Conservation (phyloP, 2,888 invertebrate genomes). For the Tetragonula carbonaria region DNA sequence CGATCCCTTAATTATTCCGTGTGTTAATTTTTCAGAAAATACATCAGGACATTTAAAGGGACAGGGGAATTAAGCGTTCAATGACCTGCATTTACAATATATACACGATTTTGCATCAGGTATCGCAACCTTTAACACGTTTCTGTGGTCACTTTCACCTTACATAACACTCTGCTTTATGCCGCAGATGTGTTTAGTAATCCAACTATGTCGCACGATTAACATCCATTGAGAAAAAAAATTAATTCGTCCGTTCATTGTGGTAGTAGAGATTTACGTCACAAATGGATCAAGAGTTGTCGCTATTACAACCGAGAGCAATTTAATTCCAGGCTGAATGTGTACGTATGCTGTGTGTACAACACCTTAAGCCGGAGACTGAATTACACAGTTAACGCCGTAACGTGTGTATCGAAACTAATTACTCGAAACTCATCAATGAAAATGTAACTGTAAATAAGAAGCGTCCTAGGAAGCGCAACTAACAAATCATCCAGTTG, state of each 20-base stretch:
- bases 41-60: neutral
- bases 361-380: neutral
- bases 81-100: slow-evolving; percentile 47
- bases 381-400: neutral
- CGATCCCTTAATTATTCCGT: too few relatives aligned
- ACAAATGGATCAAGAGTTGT: slow-evolving; percentile 17
- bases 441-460: neutral
- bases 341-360: neutral
- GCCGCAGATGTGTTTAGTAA: slow-evolving; percentile 37
- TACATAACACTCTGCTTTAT: slow-evolving; percentile 57
- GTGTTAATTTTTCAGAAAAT: neutral
- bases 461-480: neutral
- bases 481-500: neutral
- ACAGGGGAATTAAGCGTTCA: slow-evolving; percentile 34
- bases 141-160: slow-evolving; percentile 66
- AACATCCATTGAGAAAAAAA: slow-evolving; percentile 27
- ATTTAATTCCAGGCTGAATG: neutral
- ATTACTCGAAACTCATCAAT: neutral
- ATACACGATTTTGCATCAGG: slow-evolving; percentile 40
- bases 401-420: neutral
- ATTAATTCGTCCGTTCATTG: slow-evolving; percentile 14
- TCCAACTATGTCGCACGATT: slow-evolving; percentile 16
- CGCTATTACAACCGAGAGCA: neutral
- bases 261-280: slow-evolving; percentile 21
- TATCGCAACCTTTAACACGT: slow-evolving; percentile 54